Evolutionary conservation across 1,140 invertebrate species (phyloP).

Genomic region (Homalodisca vitripennis): DNA sequence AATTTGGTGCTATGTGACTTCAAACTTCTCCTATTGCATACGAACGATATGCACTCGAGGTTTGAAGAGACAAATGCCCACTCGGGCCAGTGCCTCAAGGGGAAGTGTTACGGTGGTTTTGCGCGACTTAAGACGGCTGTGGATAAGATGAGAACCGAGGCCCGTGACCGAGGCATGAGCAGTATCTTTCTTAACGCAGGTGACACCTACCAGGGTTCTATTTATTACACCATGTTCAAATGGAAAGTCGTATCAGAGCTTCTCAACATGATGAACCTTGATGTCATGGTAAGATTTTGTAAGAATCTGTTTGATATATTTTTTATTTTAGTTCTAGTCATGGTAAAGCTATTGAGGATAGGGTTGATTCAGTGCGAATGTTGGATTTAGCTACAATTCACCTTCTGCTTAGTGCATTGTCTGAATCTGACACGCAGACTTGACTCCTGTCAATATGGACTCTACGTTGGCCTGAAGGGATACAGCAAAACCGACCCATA

Average conservation of each 20-base stretch:
- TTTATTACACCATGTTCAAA: constrained; percentile 77
- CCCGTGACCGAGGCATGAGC: constrained; percentile 57
- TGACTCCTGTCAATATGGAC: too few species aligned
- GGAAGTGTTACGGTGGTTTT: constrained; percentile 46
- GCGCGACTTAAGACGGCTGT: constrained; percentile 52
- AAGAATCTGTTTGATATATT: too few species aligned
- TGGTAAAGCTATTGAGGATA: too few species aligned
- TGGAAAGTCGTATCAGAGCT: constrained; percentile 74
- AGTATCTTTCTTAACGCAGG: constrained; percentile 81
- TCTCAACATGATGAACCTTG: constrained; percentile 71
- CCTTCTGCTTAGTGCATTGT: too few species aligned
- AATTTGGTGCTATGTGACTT: background rate
- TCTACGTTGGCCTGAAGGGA: too few species aligned
- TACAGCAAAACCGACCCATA: too few species aligned
- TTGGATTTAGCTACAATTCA: too few species aligned
- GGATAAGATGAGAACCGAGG: constrained; percentile 82
- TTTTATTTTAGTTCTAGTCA: too few species aligned
- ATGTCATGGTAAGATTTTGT: constrained; percentile 67
- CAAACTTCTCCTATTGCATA: constrained; percentile 64
- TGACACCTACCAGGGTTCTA: constrained; percentile 85
- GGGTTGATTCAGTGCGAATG: too few species aligned
- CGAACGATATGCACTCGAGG: constrained; percentile 87
- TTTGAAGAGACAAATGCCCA: constrained; percentile 62
- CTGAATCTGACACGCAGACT: too few species aligned
- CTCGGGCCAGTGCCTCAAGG: background rate